Evolutionary conservation across 2,888 invertebrate genomes (phyloP).

Genomic region (Sinelater perroti): DNA sequence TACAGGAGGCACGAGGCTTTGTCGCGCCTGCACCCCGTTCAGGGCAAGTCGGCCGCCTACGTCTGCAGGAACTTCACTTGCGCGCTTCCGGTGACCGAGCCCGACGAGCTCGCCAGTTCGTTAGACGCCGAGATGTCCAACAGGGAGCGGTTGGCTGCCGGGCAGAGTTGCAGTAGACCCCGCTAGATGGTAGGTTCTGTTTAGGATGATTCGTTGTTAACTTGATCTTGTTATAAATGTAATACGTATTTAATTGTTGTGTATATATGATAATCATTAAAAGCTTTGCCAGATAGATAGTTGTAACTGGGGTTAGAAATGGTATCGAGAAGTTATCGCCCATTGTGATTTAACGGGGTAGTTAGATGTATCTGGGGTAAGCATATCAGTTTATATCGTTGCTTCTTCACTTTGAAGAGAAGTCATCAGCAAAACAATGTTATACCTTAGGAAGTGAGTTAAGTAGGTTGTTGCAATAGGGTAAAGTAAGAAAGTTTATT

Average conservation of each 20-base stretch:
- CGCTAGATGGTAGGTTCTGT: slow-evolving; percentile 6
- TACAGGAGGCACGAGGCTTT: slow-evolving; percentile 58
- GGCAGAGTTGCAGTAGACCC: neutral
- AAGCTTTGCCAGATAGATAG: too few species aligned
- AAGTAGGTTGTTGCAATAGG: too few species aligned
- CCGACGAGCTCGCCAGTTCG: slow-evolving; percentile 68
- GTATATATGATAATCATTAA: too few species aligned
- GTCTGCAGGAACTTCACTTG: slow-evolving; percentile 82
- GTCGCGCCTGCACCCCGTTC: slow-evolving; percentile 62
- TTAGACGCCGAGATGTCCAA: slow-evolving; percentile 52
- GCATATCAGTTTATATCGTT: too few species aligned
- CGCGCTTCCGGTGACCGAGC: slow-evolving; percentile 76
- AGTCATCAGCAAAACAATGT: too few species aligned
- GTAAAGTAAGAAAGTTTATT: too few species aligned
- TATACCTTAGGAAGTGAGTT: too few species aligned
- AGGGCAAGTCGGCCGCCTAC: slow-evolving; percentile 75
- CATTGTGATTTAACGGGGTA: too few species aligned
- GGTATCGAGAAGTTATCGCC: too few species aligned
- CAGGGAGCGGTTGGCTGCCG: neutral
- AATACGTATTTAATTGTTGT: slow-evolving; percentile 21
- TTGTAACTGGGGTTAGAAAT: too few species aligned
- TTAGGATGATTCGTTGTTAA: neutral
- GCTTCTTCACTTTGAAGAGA: too few species aligned
- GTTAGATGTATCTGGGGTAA: too few species aligned
- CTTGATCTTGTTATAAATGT: neutral